phyloP scores from a whole-genome alignment of 2,797 vertebrate genomes.

The Chelonia mydas region DNA sequence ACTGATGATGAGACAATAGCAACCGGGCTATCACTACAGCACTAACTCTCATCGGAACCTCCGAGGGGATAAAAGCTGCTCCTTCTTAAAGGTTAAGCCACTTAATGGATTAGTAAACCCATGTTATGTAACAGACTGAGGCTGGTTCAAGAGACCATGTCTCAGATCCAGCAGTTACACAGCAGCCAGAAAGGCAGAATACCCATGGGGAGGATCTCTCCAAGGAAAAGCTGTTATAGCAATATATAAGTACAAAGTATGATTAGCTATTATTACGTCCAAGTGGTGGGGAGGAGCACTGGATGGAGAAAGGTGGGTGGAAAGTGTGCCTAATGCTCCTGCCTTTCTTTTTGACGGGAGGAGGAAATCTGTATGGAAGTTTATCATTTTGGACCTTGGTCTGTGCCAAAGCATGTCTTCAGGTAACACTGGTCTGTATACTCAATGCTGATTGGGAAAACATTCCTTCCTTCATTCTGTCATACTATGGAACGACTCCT shows the following conservation, averaged over 20 bases:
- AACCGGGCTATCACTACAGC: not conserved
- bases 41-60: not conserved
- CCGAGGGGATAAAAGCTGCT: too few species aligned
- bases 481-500: not conserved
- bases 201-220: not conserved
- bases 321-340: not conserved
- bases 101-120: not conserved
- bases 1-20: accelerated
- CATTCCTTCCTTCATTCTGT: not conserved
- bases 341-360: not conserved
- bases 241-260: not conserved
- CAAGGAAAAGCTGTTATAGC: not conserved
- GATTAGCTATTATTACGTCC: not conserved
- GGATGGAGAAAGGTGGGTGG: accelerated
- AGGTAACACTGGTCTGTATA: not conserved
- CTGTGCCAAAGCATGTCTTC: not conserved
- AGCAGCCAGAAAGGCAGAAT: not conserved
- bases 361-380: not conserved
- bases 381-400: accelerated
- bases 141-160: not conserved
- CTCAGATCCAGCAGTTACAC: not conserved
- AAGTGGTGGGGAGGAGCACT: not conserved
- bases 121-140: not conserved
- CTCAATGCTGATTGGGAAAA: not conserved
- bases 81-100: not conserved